Base-by-base conservation (phyloP, 2,888 invertebrate genomes). In the Ormyrus labotus region DNA sequence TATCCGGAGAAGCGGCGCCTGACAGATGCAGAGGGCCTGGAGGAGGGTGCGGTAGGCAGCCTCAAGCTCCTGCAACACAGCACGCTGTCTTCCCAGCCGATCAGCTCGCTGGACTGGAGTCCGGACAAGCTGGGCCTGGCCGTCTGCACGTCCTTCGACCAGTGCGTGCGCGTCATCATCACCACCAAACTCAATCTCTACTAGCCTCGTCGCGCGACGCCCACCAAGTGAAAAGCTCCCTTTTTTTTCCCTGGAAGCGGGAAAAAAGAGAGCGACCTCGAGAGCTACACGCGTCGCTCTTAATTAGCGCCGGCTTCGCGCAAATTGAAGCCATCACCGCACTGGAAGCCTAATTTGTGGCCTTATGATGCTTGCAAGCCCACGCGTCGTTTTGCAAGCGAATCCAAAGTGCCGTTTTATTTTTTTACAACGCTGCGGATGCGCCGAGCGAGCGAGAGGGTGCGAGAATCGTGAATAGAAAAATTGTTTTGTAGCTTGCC, bases 91-190 rank as follows among this genome's bases (percentile, higher is more conserved):
- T 93, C 95, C 6, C 98, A 99, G 89, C 98, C 98, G 0, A 94
- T 99, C 83, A 95, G 95, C 87, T 94, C 96, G 9, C 95, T 97
- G 84, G 97, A 98, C 88, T 99, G 98, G 98, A 97, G 96, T 91
- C 93, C 94, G 0, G 98, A 98, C 89, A 98, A 98, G 89, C 91
- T 94, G 64, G 98, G 98, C 0, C 92, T 99, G 4, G 96, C 96
- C 6, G 95, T 98, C 1, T 96, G 97, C 87, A 96, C 97, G 1
- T 93, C 98, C 0, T 98, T 98, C 90, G 98, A 99, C 92, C 98
- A 99, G 91, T 95, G 94, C 78, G 91, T 99, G 6, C 92, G 98
- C 57, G 94, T 98, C 5, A 90, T 98, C 51, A 95, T 98, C 82
- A 95, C 96, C 8, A 98, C 98, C 0, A 98, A 97, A 91, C 92